phyloP scores from a whole-genome alignment of 2,888 invertebrate genomes.

The Xanthia icteritia region DNA sequence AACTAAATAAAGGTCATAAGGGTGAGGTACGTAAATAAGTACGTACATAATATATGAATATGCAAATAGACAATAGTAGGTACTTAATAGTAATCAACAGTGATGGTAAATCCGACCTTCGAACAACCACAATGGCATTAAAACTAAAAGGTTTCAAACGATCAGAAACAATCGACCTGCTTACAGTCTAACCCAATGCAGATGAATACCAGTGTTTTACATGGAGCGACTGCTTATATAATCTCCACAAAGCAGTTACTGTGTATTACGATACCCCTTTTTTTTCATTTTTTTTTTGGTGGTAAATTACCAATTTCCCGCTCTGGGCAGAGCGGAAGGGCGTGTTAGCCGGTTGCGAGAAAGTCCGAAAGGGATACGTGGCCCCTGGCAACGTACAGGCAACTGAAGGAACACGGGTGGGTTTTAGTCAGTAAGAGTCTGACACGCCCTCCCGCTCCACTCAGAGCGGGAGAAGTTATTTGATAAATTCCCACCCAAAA shows the following conservation, averaged over 20 bases:
- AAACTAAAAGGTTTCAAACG: background rate
- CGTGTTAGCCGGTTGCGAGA: too few relatives aligned
- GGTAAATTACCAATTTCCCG: too few relatives aligned
- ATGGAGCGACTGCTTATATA: background rate
- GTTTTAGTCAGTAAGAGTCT: too few relatives aligned
- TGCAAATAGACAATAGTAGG: slow-evolving; percentile 19
- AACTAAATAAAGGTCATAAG: slow-evolving; percentile 31
- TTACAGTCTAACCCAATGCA: background rate
- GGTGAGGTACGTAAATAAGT: background rate
- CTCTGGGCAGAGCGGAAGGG: too few relatives aligned
- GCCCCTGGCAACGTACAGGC: too few relatives aligned
- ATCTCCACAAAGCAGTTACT: background rate
- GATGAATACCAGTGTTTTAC: background rate
- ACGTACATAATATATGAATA: slow-evolving; percentile 29
- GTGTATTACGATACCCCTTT: background rate
- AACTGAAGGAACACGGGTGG: too few relatives aligned
- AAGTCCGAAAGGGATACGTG: too few relatives aligned
- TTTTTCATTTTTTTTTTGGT: too few relatives aligned
- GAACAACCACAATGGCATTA: background rate
- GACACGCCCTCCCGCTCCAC: too few relatives aligned
- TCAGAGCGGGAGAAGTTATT: too few relatives aligned
- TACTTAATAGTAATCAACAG: background rate
- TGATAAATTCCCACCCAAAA: too few relatives aligned
- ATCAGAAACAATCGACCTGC: too few relatives aligned
- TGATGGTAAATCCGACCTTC: slow-evolving; percentile 13